phyloP scores from a whole-genome alignment of 1,140 invertebrate species.

The Drosophila neocordata region DNA sequence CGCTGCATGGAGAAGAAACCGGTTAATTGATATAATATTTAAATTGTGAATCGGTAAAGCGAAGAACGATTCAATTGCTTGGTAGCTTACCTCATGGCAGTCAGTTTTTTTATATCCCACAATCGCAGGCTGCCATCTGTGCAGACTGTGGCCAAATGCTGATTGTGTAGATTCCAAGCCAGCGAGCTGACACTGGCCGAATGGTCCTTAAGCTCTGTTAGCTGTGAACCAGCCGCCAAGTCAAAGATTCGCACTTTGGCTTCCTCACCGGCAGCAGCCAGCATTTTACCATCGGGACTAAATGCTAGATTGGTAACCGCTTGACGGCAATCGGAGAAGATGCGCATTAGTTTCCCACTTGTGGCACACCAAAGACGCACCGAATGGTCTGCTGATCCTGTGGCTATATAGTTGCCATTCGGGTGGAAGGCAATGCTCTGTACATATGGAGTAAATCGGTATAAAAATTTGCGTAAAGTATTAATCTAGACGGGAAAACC shows the following conservation, averaged over 20 bases:
- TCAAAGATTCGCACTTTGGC: slow-evolving; percentile 86
- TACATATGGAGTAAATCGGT: not conserved
- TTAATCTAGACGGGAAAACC: not conserved
- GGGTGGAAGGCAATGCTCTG: slow-evolving; percentile 91
- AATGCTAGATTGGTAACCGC: slow-evolving; percentile 90
- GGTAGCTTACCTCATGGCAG: slow-evolving; percentile 55
- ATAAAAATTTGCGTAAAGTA: not conserved
- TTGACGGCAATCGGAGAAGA: slow-evolving; percentile 91
- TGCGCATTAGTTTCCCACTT: slow-evolving; percentile 87
- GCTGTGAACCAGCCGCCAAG: slow-evolving; percentile 84
- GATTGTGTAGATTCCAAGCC: slow-evolving; percentile 86
- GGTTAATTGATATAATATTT: too few relatives aligned
- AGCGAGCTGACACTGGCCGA: slow-evolving; percentile 89
- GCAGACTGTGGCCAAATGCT: slow-evolving; percentile 88
- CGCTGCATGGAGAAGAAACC: slow-evolving; percentile 35
- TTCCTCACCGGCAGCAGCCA: slow-evolving; percentile 89
- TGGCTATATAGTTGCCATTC: slow-evolving; percentile 91
- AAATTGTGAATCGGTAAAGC: not conserved
- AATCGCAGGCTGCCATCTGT: slow-evolving; percentile 90
- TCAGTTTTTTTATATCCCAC: slow-evolving; percentile 85
- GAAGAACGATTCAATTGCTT: not conserved
- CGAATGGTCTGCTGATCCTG: slow-evolving; percentile 90
- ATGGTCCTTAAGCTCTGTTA: slow-evolving; percentile 91
- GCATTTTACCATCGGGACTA: slow-evolving; percentile 90
- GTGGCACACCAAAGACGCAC: slow-evolving; percentile 89